Evolutionary conservation across 2,113 vertebrate genomes (phyloP).

Genomic region (Pseudorectes ferrugineus): DNA sequence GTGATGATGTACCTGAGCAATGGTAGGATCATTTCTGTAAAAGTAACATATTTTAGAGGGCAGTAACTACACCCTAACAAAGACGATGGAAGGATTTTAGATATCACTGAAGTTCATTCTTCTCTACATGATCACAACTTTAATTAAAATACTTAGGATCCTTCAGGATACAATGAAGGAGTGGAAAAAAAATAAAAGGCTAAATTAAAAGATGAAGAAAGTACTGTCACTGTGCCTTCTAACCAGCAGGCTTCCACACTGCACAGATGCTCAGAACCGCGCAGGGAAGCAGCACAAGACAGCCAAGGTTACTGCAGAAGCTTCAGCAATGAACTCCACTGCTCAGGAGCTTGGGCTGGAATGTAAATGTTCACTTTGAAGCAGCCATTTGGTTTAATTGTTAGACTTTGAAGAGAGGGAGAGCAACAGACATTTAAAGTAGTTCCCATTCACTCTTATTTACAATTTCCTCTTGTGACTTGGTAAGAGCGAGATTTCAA

Average conservation of each 20-base stretch:
- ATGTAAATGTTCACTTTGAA: not conserved
- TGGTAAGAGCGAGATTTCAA: not conserved
- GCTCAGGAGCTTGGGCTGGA: not conserved
- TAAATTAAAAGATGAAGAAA: not conserved
- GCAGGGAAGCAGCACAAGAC: not conserved
- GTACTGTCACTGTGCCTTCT: not conserved
- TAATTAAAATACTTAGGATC: not conserved
- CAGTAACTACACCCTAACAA: not conserved
- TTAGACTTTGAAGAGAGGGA: not conserved
- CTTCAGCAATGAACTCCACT: not conserved
- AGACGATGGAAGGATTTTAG: not conserved
- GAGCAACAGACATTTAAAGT: not conserved
- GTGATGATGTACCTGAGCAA: not conserved
- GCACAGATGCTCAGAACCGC: not conserved
- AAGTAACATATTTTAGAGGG: not conserved
- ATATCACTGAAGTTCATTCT: not conserved
- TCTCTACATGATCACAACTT: not conserved
- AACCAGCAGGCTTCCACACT: not conserved
- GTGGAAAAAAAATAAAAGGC: not conserved
- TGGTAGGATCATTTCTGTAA: not conserved
- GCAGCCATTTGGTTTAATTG: not conserved
- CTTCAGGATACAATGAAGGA: not conserved
- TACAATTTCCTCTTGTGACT: constrained; percentile 15
- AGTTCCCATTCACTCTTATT: not conserved
- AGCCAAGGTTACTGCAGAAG: constrained; percentile 36